Conservation (phyloP, 2,113 vertebrate species). For the Hyla sarda region DNA sequence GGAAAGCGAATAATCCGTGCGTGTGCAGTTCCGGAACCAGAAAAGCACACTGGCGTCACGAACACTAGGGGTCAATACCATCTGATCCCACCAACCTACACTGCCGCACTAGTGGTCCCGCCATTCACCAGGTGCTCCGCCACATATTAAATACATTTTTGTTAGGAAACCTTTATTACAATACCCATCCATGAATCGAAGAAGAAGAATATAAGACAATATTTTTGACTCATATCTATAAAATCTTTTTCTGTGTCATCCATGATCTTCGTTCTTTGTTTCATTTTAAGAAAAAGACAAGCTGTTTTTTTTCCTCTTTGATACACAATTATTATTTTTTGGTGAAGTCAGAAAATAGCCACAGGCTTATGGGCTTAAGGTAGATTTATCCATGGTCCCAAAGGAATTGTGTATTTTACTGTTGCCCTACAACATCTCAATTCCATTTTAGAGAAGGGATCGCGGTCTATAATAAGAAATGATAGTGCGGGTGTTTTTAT, state of each 20-base stretch:
- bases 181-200: no score
- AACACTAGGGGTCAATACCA: no score
- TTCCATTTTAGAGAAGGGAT: slow-evolving; percentile 25
- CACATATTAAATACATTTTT: no score
- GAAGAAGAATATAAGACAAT: no score
- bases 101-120: no score
- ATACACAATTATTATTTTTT: slow-evolving; percentile 33
- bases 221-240: no score
- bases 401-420: slow-evolving; percentile 8
- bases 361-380: slow-evolving; percentile 34
- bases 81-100: no score
- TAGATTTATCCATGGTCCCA: slow-evolving; percentile 23
- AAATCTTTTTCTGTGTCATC: not conserved
- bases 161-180: no score
- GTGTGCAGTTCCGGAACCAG: no score
- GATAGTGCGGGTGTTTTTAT: not conserved
- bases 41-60: no score
- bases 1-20: no score
- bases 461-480: not conserved
- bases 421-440: slow-evolving; percentile 15
- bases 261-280: not conserved
- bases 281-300: not conserved
- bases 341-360: slow-evolving; percentile 29
- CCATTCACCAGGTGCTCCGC: no score
- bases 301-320: not conserved